phyloP scores from a whole-genome alignment of 2,797 vertebrate species.

The Acanthurus lineatus region DNA sequence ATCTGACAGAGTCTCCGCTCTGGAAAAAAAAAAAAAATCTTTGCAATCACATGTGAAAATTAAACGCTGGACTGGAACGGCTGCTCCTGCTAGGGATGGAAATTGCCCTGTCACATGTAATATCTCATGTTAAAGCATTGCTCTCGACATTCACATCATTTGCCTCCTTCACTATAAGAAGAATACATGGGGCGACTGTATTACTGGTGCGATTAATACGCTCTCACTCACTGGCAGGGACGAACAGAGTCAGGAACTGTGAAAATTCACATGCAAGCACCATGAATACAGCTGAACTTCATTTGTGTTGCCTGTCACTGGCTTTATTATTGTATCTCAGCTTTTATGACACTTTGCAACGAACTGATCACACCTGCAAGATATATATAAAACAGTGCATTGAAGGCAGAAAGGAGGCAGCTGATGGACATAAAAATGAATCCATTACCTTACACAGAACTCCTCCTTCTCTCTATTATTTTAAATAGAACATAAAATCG shows the following conservation, averaged over 20 bases:
- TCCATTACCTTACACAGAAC: slow-evolving; percentile 27
- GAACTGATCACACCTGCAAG: slow-evolving; percentile 23
- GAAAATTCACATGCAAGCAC: slow-evolving; percentile 42
- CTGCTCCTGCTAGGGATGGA: slow-evolving; percentile 66
- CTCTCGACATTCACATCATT: slow-evolving; percentile 63
- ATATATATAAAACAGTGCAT: slow-evolving; percentile 25
- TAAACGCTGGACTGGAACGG: slow-evolving; percentile 58
- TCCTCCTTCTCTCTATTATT: slow-evolving; percentile 15
- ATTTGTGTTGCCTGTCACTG: slow-evolving; percentile 29
- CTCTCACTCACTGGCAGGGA: slow-evolving; percentile 38
- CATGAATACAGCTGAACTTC: slow-evolving; percentile 29
- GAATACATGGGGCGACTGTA: slow-evolving; percentile 41
- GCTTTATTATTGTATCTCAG: slow-evolving; percentile 24
- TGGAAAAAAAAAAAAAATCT: slow-evolving; percentile 63
- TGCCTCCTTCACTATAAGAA: slow-evolving; percentile 54
- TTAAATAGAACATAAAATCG: slow-evolving; percentile 52
- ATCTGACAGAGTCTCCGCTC: slow-evolving; percentile 53
- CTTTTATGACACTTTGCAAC: slow-evolving; percentile 26
- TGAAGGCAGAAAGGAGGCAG: slow-evolving; percentile 8
- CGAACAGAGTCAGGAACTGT: slow-evolving; percentile 24
- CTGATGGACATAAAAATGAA: slow-evolving; percentile 41
- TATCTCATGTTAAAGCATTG: slow-evolving; percentile 66
- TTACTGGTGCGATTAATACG: slow-evolving; percentile 37
- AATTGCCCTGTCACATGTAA: slow-evolving; percentile 81
- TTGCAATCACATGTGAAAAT: slow-evolving; percentile 78